phyloP scores from a whole-genome alignment of 2,888 invertebrate genomes.

The Chesias legatella region DNA sequence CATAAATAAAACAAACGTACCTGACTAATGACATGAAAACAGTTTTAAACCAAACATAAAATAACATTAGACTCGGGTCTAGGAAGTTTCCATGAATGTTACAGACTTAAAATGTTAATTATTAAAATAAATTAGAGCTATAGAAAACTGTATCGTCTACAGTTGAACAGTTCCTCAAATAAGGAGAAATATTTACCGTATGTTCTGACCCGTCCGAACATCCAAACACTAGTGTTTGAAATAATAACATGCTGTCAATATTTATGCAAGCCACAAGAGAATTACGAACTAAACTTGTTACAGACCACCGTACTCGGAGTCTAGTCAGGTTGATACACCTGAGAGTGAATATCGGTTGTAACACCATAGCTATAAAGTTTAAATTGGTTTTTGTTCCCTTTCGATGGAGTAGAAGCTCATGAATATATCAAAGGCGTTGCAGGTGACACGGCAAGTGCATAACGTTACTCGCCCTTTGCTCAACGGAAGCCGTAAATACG shows the following conservation, averaged over 20 bases:
- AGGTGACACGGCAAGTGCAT: slow-evolving; percentile 40
- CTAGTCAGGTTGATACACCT: slow-evolving; percentile 6
- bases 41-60: no score
- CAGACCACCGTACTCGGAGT: slow-evolving; percentile 18
- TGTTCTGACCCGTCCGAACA: no score
- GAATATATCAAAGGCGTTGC: slow-evolving; percentile 38
- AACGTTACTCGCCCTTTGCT: slow-evolving; percentile 34
- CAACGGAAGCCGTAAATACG: slow-evolving; percentile 27
- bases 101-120: no score
- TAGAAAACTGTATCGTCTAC: no score
- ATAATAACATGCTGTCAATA: slow-evolving; percentile 28
- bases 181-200: no score
- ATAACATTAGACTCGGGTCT: no score
- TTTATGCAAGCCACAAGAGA: slow-evolving; percentile 34
- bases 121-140: no score
- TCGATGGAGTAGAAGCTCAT: slow-evolving; percentile 32
- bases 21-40: no score
- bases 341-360: slow-evolving; percentile 31
- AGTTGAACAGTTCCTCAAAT: no score
- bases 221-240: slow-evolving; percentile 6
- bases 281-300: slow-evolving; percentile 34
- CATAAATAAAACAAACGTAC: no score
- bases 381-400: slow-evolving; percentile 19
- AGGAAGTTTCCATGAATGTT: no score
- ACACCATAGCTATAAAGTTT: slow-evolving; percentile 24